A percentile compares a stretch with the other conserved stretches of the same genome.
phyloP scores from a whole-genome alignment of 2,113 vertebrate genomes.

The Eidolon helvum region DNA sequence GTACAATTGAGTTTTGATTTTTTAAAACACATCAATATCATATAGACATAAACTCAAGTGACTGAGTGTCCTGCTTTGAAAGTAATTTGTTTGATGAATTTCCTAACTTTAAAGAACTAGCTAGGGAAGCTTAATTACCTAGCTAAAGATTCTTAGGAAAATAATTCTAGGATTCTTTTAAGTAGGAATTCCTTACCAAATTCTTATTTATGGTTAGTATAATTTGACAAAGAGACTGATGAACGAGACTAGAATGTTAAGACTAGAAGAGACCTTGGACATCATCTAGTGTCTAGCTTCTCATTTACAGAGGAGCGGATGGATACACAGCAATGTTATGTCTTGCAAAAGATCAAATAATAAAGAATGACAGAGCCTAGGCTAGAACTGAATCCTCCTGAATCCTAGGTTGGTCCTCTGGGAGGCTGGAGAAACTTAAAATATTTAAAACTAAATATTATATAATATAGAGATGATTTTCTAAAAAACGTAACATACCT shows the following conservation, averaged over 20 bases:
- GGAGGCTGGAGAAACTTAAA: not conserved
- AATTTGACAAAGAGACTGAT: not conserved
- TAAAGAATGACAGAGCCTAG: not conserved
- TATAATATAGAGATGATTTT: not conserved
- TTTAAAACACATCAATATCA: not conserved
- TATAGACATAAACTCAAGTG: not conserved
- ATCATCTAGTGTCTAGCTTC: not conserved
- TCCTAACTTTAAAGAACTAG: conserved; percentile 17
- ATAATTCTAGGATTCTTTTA: not conserved
- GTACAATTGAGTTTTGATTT: not conserved
- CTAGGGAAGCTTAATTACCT: not conserved
- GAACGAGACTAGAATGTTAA: not conserved
- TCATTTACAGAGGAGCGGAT: not conserved
- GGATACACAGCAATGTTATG: not conserved
- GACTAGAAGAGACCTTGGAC: not conserved
- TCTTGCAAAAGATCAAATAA: not conserved
- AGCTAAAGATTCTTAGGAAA: not conserved
- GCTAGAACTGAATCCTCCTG: not conserved
- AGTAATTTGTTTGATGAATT: not conserved
- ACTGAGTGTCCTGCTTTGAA: not conserved
- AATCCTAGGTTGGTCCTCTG: not conserved
- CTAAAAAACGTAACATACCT: not conserved
- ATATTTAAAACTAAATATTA: not conserved
- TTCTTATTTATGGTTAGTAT: conserved; percentile 15
- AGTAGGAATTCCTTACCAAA: not conserved